Evolutionary conservation across 1,140 invertebrate species (phyloP), one percentile per base, ranked within the genome.

Genomic region (Phortica variegata): DNA sequence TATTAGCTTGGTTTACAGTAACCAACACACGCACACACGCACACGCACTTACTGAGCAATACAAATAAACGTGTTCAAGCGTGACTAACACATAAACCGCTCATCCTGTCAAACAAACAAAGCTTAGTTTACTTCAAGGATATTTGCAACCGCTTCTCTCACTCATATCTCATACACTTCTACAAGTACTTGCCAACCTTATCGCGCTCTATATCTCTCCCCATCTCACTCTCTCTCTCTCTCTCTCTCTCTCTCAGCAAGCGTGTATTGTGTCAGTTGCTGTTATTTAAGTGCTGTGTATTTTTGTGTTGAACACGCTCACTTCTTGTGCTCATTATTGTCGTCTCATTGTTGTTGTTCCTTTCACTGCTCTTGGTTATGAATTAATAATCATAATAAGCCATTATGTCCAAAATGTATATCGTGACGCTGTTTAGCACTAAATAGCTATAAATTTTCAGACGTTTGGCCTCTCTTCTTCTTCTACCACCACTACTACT

Each of bases 361-460:
- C 18, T 47, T 47, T 18, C 52, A 38, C 48, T 43, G 55, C 37
- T n/a, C n/a, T n/a, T n/a, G n/a, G 45, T 58, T 61, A 52, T 66
- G 59, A 61, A 65, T 65, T 66, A 62, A 62, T 66, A 62, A 63
- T 60, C 60, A 46, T 57, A 68, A 68, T 68, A 60, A 62, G 59
- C 63, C 53, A 68, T 59, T 56, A 57, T 43, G 47, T 26, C 18
- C 44, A n/a, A n/a, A n/a, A n/a, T n/a, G n/a, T n/a, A n/a, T n/a
- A n/a, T n/a, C n/a, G n/a, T n/a, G n/a, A n/a, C n/a, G n/a, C n/a
- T n/a, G n/a, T n/a, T n/a, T n/a, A n/a, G n/a, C n/a, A 41, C 60
- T 55, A 54, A 62, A 57, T 57, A 48, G 53, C 40, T 60, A 66
- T 66, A 62, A 66, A 66, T 68, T 68, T 52, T 41, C 49, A 41